Evolutionary conservation across 2,888 invertebrate genomes (phyloP).

Genomic region (Drosophila stalkeri): DNA sequence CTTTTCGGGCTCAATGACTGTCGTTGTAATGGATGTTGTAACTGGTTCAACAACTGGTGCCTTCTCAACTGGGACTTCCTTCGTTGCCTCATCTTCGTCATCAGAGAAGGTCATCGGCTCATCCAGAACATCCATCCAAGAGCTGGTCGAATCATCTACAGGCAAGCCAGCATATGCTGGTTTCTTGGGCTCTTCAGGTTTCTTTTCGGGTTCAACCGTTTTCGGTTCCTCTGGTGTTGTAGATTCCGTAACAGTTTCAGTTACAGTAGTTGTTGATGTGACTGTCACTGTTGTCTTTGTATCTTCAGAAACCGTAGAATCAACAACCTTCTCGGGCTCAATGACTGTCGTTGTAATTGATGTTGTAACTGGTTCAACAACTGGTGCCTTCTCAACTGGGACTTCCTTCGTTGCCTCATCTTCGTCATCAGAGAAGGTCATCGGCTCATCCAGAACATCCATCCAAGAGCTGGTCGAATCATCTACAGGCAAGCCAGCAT

Average conservation of each 20-base stretch:
- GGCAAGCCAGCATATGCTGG: constrained; percentile 75
- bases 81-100: constrained; percentile 25
- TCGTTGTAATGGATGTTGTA: not conserved
- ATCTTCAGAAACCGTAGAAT: not conserved
- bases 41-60: not conserved
- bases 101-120: constrained; percentile 32
- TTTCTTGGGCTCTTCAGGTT: constrained; percentile 73
- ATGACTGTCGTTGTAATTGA: not conserved
- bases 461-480: constrained; percentile 80
- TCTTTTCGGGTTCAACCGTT: constrained; percentile 39
- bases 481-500: constrained; percentile 79
- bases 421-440: constrained; percentile 72
- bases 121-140: constrained; percentile 77
- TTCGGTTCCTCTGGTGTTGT: constrained; percentile 20
- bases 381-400: not conserved
- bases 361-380: not conserved
- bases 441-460: constrained; percentile 81
- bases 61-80: not conserved
- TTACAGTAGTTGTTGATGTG: not conserved
- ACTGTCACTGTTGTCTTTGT: not conserved
- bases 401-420: constrained; percentile 30
- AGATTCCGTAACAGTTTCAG: not conserved
- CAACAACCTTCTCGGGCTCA: not conserved
- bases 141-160: constrained; percentile 61
- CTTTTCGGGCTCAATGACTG: constrained; percentile 21